A percentile compares a stretch with the other conserved stretches of the same genome.
Evolutionary conservation across 2,797 vertebrate species (phyloP).

Genomic region (Xenops minutus): DNA sequence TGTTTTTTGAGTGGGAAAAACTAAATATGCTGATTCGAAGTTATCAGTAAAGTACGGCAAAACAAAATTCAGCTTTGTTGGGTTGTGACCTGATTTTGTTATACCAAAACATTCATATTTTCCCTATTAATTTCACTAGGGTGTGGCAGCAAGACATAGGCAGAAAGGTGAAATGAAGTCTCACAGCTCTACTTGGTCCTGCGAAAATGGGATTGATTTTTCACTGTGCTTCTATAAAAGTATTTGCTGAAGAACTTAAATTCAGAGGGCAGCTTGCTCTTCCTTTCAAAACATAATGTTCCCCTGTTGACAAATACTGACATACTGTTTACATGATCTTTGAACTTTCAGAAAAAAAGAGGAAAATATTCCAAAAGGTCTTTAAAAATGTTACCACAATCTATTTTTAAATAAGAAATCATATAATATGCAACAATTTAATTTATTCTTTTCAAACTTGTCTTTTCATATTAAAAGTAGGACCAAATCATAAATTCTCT

Average conservation of each 20-base stretch:
- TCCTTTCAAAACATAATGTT: not conserved
- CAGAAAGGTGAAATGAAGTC: not conserved
- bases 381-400: not conserved
- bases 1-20: not conserved
- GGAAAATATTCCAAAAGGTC: not conserved
- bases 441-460: not conserved
- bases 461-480: not conserved
- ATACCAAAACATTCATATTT: not conserved
- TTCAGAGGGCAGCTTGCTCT: not conserved
- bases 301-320: not conserved
- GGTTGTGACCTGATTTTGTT: not conserved
- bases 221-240: not conserved
- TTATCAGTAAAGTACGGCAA: not conserved
- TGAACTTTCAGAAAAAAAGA: not conserved
- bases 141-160: not conserved
- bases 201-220: not conserved
- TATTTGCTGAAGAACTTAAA: not conserved
- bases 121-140: not conserved
- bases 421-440: not conserved
- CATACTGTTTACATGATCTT: not conserved
- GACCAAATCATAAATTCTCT: not conserved
- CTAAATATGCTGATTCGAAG: not conserved
- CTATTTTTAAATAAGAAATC: not conserved
- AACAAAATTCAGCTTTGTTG: not conserved
- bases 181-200: not conserved